A percentile compares a stretch with the other conserved stretches of the same genome.
phyloP scores from a whole-genome alignment of 2,888 invertebrate species.

The Saturnia japonica region DNA sequence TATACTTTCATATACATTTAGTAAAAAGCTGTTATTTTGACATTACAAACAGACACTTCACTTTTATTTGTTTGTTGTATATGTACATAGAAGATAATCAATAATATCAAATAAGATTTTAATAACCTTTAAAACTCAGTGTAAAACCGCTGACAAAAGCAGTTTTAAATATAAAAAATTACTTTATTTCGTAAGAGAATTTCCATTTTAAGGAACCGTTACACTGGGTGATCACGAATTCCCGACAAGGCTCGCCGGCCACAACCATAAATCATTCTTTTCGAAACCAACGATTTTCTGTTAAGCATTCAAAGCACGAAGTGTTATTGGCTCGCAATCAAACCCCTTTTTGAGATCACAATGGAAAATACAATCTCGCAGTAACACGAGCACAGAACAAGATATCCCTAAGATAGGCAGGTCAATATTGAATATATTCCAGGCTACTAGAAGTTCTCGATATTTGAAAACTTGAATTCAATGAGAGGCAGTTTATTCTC shows the following conservation, averaged over 20 bases:
- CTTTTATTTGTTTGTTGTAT: too few relatives aligned
- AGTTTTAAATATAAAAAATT: not conserved
- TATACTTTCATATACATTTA: too few relatives aligned
- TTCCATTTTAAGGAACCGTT: not conserved
- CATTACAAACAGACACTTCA: too few relatives aligned
- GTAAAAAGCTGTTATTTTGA: too few relatives aligned
- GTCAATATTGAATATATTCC: conserved; percentile 25
- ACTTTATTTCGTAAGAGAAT: not conserved
- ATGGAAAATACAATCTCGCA: conserved; percentile 29
- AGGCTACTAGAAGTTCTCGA: conserved; percentile 2
- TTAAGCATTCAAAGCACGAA: conserved; percentile 23
- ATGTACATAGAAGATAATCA: too few relatives aligned
- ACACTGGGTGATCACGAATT: not conserved
- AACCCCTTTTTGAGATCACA: conserved; percentile 36
- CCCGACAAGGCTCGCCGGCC: not conserved
- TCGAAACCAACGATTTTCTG: conserved; percentile 18
- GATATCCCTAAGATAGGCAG: conserved; percentile 30
- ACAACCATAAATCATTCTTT: conserved; percentile 13
- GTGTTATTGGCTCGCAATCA: conserved; percentile 29
- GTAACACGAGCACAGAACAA: conserved; percentile 23
- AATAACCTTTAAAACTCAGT: not conserved
- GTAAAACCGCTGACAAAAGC: not conserved
- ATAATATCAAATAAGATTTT: too few relatives aligned
- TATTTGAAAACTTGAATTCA: not conserved
- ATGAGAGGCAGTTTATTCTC: not conserved